phyloP scores from a whole-genome alignment of 2,888 invertebrate species.

The Drosophila emarginata region DNA sequence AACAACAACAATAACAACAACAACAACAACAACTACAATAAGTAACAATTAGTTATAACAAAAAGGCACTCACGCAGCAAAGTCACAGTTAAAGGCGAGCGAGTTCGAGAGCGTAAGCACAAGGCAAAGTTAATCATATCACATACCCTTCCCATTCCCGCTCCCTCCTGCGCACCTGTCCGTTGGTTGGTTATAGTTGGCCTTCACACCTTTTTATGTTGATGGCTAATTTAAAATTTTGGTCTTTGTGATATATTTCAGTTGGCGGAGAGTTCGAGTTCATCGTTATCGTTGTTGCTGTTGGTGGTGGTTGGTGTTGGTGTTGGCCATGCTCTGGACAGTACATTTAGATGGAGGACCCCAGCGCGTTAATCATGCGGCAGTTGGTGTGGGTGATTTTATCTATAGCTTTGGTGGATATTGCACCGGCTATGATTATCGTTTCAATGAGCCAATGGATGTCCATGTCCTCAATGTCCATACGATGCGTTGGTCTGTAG shows the following conservation, averaged over 20 bases:
- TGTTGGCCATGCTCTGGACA: conserved; percentile 89
- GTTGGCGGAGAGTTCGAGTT: neutral
- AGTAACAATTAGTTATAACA: neutral
- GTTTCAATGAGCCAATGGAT: conserved; percentile 90
- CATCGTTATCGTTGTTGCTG: neutral
- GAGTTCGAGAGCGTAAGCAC: conserved; percentile 4
- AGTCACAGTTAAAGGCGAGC: neutral
- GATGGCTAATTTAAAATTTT: neutral
- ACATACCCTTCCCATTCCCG: neutral
- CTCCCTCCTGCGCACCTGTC: conserved; percentile 1
- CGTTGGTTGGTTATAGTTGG: conserved; percentile 1
- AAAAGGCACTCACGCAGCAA: conserved; percentile 6
- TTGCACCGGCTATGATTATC: conserved; percentile 90
- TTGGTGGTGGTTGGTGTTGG: neutral
- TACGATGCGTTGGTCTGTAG: conserved; percentile 84
- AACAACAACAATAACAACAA: neutral
- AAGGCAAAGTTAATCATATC: neutral
- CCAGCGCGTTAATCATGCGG: conserved; percentile 95
- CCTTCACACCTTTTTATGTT: conserved; percentile 4
- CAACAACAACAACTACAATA: neutral
- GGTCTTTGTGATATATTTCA: neutral
- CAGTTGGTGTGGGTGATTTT: conserved; percentile 89
- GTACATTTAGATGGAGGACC: conserved; percentile 95
- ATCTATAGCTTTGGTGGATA: conserved; percentile 97
- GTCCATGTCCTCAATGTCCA: conserved; percentile 92